Conservation (phyloP, 2,888 invertebrate genomes). For the Brassicogethes aeneus region DNA sequence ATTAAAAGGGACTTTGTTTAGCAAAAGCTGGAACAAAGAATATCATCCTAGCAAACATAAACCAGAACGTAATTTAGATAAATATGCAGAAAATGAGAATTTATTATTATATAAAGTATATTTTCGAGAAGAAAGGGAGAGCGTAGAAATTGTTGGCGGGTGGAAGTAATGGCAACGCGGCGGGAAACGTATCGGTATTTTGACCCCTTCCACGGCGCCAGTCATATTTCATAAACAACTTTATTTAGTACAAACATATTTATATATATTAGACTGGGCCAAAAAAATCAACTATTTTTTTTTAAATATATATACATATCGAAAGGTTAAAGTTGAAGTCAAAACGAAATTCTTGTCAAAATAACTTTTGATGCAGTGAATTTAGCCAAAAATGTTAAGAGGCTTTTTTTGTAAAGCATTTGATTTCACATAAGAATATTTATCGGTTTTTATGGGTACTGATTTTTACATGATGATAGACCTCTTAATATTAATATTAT, state of each 20-base stretch:
- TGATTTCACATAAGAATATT: no score
- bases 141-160: conserved; percentile 4
- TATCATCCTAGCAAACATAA: conserved; percentile 8
- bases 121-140: conserved; percentile 3
- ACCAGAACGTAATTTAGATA: conserved; percentile 17
- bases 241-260: conserved; percentile 38
- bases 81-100: conserved; percentile 17
- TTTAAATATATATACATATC: no score
- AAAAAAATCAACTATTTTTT: no score
- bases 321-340: no score
- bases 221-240: conserved; percentile 39
- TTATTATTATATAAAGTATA: conserved; percentile 17
- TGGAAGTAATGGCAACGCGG: conserved; percentile 7
- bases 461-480: no score
- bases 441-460: no score
- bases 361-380: no score
- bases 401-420: no score
- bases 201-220: conserved; percentile 39
- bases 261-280: no score
- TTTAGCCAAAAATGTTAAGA: no score
- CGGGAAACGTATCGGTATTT: conserved; percentile 38
- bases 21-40: background rate
- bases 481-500: no score
- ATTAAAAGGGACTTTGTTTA: background rate
- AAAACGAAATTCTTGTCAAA: no score